phyloP scores from a whole-genome alignment of 2,888 invertebrate species.

The Eristalis pertinax region DNA sequence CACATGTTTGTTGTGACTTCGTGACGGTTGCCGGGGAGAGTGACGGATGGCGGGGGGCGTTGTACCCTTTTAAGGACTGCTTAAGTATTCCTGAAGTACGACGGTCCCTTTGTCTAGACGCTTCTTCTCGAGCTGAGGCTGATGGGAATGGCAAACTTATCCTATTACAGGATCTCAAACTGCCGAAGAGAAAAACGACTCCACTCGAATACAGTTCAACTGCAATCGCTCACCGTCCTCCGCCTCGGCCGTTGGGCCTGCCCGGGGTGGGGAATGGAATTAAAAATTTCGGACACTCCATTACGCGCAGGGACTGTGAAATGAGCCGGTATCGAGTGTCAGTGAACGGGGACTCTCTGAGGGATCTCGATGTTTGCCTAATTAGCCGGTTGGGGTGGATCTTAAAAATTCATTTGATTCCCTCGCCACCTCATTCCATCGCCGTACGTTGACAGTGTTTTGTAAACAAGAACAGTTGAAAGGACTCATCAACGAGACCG shows the following conservation, averaged over 20 bases:
- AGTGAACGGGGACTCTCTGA: conserved; percentile 32
- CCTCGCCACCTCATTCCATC: not conserved
- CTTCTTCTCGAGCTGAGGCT: not conserved
- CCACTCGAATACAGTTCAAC: conserved; percentile 5
- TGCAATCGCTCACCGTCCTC: conserved; percentile 52
- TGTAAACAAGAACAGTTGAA: conserved; percentile 52
- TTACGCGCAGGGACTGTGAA: conserved; percentile 44
- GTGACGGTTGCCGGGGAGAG: not conserved
- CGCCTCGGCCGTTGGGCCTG: not conserved
- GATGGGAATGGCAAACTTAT: conserved; percentile 44
- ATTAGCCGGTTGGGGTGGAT: conserved; percentile 23
- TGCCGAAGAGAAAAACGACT: conserved; percentile 55
- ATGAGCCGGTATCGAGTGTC: conserved; percentile 56
- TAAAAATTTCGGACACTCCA: conserved; percentile 66
- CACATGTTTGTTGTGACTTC: conserved; percentile 57
- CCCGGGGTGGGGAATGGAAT: conserved; percentile 51
- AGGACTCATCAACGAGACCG: conserved; percentile 15
- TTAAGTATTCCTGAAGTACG: conserved; percentile 66
- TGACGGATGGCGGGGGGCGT: not conserved
- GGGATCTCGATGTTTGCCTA: conserved; percentile 51
- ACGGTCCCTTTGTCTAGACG: conserved; percentile 63
- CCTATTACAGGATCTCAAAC: conserved; percentile 67
- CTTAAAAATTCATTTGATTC: conserved; percentile 52
- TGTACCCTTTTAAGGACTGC: conserved; percentile 57
- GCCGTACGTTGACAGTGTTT: conserved; percentile 5